Evolutionary conservation across 2,797 vertebrate species (phyloP).

Genomic region (Semotilus atromaculatus): DNA sequence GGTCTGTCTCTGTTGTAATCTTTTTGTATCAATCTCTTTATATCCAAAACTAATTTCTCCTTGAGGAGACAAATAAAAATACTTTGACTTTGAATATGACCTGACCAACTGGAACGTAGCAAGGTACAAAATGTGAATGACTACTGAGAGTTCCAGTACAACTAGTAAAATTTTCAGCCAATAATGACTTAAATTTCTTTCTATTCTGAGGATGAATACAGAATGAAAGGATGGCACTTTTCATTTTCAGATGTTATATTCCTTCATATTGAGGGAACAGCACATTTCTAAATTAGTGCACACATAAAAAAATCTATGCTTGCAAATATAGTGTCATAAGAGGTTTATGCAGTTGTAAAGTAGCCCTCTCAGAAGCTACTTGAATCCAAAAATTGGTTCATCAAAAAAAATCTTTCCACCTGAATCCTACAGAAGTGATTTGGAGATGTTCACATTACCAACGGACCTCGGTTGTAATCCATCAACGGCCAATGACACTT

Average conservation of each 20-base stretch:
- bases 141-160: neutral
- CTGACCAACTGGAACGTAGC: neutral
- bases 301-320: conserved; percentile 5
- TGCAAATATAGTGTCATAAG: conserved; percentile 8
- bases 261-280: neutral
- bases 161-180: neutral
- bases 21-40: too few species aligned
- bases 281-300: conserved; percentile 4
- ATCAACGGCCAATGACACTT: conserved; percentile 18
- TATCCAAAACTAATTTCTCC: too few species aligned
- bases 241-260: neutral
- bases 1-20: too few species aligned
- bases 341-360: conserved; percentile 10
- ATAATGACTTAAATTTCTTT: neutral
- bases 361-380: conserved; percentile 13
- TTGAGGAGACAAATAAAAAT: too few species aligned
- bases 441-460: conserved; percentile 3
- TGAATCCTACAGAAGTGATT: conserved; percentile 20
- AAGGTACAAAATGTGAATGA: neutral
- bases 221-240: neutral
- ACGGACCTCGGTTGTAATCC: neutral
- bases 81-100: too few species aligned
- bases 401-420: conserved; percentile 20
- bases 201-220: neutral
- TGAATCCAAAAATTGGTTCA: conserved; percentile 2